Evolutionary conservation across 1,140 invertebrate species (phyloP), one percentile per base, ranked within the genome.

Genomic region (Bombus sylvicola): DNA sequence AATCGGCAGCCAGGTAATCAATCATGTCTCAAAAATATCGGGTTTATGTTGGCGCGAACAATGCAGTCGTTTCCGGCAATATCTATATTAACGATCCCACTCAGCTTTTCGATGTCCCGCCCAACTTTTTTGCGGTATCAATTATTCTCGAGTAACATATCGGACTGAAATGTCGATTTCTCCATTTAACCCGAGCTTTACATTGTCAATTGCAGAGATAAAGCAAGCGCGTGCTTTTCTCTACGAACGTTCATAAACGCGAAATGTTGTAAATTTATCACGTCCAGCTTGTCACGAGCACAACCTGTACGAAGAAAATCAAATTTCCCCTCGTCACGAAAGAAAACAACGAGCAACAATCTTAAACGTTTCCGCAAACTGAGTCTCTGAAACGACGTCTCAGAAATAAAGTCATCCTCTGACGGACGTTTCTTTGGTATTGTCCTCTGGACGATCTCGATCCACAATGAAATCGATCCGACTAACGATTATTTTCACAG

Each of bases 141-240:
- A 82, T 82, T 82, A 82, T 82, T 74, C 71, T 43, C 80, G 22
- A 43, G 71, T 37, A 82, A 74, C 80, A 37, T 64, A 31, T 82
- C 80, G 39, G 53, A 64, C 53, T 3, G 80, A 34, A 41, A 64
- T 31, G 68, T 82, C 80, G 71, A 82, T 74, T 82, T 82, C 71
- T 43, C 71, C 41, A 47, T 74, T 82, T 74, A 74, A 82, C n/a
- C 59, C 41, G 37, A 41, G 73, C 73, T 82, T 82, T 75, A 47
- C 81, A 68, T 83, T 83, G 62, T 75, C 81, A 74, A 83, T 31
- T 39, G 34, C 57, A 75, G 71, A 39, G 72, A 75, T n/a, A 75
- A 83, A 83, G 37, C 31, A 43, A 62, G 15, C 62, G 13, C 15
- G 43, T 47, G 39, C 53, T 68, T 25, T 39, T 13, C 80, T 37